Base-by-base conservation (phyloP, 2,888 invertebrate species). In the Disparrhopalites patrizii region DNA sequence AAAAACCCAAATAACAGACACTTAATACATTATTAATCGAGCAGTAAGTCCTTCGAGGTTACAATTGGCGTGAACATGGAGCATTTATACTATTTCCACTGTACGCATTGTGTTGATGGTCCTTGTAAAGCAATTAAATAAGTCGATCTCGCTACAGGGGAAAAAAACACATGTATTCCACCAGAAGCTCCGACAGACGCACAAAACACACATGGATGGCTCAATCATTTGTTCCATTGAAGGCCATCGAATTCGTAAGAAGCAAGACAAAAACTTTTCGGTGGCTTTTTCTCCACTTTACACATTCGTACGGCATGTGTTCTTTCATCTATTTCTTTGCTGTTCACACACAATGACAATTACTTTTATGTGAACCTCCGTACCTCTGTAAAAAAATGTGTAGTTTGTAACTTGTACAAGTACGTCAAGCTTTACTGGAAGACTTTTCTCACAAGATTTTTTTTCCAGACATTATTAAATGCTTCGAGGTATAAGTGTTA, bases 191-290 rank as follows among this genome's bases (percentile, higher is more conserved):
- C 36, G 25, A 36, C 23, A 56, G 33, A 36, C 27, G 20, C n/a
- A 36, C 33, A 25, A 1, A 38, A 38, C 20, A 25, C 56, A 61
- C 33, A 31, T 28, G 60, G 28, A 58, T 43, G 58, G 43, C 58
- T 58, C 58, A 58, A 58, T 58, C 38, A 58, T 58, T n/a, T 58
- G 47, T 50, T 31, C 47, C 47, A 30, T n/a, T 61, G 60, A 61
- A 61, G 60, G 60, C 51, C 50, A 61, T 20, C 28, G 30, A n/a
- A 43, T 27, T 56, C 30, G 20, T 31, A 55, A 55, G 31, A 31
- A 31, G 33, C 18, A 3, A 4, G 10, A 55, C n/a, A 33, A 55
- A 31, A 55, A 55, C n/a, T 13, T 36, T 23, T 20, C 18, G 55
- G 23, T 4, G 55, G 47, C 7, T 20, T 47, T 47, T 40, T 47